A percentile compares a stretch with the other conserved stretches of the same genome.
These are phyloP conservation scores for Parotia lawesii DNA, from an alignment of 2,113 vertebrate species.

Conservation along the genomic window DNA sequence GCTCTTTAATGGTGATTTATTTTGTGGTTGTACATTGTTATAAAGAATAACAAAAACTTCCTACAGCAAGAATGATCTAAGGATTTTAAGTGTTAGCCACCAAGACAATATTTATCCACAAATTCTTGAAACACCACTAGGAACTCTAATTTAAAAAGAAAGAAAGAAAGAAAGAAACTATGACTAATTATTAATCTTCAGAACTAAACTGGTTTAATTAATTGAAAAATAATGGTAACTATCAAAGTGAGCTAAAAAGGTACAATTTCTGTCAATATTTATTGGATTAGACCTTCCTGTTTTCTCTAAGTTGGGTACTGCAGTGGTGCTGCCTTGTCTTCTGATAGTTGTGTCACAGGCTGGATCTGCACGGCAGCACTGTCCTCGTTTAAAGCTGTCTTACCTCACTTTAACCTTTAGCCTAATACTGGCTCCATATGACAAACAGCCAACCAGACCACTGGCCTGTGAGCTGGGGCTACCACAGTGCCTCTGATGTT, in stretches of 20 bases:
- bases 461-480: background rate
- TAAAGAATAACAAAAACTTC: background rate
- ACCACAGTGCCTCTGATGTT: rapidly evolving
- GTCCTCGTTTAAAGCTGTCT: background rate
- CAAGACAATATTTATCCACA: background rate
- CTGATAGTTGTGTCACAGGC: background rate
- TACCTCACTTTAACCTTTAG: background rate
- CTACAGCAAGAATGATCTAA: background rate
- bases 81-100: background rate
- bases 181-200: background rate
- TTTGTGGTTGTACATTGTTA: background rate
- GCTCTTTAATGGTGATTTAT: background rate
- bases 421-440: rapidly evolving
- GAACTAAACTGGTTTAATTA: conserved; percentile 16
- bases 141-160: background rate
- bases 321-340: background rate
- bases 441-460: background rate
- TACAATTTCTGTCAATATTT: conserved; percentile 21
- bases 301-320: background rate
- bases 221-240: conserved; percentile 34
- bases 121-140: background rate
- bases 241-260: background rate
- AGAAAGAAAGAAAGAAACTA: background rate
- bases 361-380: background rate
- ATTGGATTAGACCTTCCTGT: conserved; percentile 18